Conservation (phyloP, 2,888 invertebrate species). For the Leptinotarsa rubiginosa region DNA sequence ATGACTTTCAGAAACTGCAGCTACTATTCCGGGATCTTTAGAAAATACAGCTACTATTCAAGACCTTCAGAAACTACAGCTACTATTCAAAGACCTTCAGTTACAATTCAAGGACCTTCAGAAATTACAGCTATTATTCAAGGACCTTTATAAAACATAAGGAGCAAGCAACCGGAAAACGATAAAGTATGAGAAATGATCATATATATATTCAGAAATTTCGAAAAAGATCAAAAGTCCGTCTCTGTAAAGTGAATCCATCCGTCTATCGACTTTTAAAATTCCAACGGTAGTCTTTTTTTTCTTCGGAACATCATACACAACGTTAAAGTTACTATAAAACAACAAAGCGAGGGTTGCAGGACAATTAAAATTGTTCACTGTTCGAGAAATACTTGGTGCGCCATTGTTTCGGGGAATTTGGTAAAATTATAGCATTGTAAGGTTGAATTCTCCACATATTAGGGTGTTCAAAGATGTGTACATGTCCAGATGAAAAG, state of each 20-base stretch:
- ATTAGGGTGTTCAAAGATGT: slow-evolving; percentile 49
- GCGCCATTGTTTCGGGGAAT: slow-evolving; percentile 52
- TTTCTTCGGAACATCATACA: slow-evolving; percentile 46
- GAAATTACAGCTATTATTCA: too few species aligned
- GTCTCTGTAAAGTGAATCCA: slow-evolving; percentile 21
- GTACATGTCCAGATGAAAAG: slow-evolving; percentile 46
- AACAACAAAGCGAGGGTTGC: slow-evolving; percentile 40
- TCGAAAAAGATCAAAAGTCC: not conserved
- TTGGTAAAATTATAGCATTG: slow-evolving; percentile 44
- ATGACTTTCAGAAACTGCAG: too few species aligned
- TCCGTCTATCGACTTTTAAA: slow-evolving; percentile 50
- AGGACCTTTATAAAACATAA: too few species aligned
- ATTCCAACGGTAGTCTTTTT: slow-evolving; percentile 46
- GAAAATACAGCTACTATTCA: too few species aligned
- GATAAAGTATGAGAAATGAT: too few species aligned
- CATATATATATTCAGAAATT: too few species aligned
- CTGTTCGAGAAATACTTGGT: slow-evolving; percentile 48
- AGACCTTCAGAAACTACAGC: too few species aligned
- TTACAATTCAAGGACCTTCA: too few species aligned
- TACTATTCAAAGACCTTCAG: too few species aligned
- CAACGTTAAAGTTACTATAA: slow-evolving; percentile 31
- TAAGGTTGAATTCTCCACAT: slow-evolving; percentile 49
- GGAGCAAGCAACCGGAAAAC: too few species aligned
- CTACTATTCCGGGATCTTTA: too few species aligned
- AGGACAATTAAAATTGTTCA: slow-evolving; percentile 52